Conservation (phyloP, 2,113 vertebrate genomes). For the Hemicordylus capensis region DNA sequence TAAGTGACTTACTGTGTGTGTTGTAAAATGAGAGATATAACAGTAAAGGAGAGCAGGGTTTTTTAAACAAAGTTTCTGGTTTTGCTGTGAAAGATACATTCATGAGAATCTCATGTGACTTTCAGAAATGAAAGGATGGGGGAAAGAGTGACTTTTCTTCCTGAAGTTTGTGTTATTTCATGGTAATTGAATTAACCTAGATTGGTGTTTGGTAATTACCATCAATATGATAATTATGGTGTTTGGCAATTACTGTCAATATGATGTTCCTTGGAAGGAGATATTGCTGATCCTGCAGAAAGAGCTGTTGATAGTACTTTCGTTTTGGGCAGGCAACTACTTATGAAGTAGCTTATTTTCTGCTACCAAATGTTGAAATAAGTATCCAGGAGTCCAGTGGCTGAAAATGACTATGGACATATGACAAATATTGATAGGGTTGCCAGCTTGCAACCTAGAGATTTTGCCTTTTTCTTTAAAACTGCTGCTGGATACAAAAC, state of each 20-base stretch:
- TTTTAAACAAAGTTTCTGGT: neutral
- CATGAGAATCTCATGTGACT: neutral
- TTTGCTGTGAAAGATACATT: neutral
- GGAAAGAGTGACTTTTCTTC: conserved; percentile 5
- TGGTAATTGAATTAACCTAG: conserved; percentile 29
- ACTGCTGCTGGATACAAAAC: neutral
- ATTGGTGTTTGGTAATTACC: neutral
- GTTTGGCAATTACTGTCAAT: neutral
- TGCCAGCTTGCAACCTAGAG: neutral
- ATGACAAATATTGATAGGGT: neutral
- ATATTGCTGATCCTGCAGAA: neutral
- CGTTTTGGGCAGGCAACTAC: neutral
- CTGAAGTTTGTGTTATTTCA: conserved; percentile 12
- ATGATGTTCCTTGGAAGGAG: neutral
- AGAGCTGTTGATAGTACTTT: neutral
- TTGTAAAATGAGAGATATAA: conserved; percentile 45
- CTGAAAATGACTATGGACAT: neutral
- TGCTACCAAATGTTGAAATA: neutral
- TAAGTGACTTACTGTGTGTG: conserved; percentile 29
- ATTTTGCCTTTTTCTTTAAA: neutral
- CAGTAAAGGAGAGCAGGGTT: neutral
- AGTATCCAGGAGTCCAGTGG: neutral
- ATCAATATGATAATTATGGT: accelerated
- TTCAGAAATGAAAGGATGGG: conserved; percentile 13
- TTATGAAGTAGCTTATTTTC: neutral